Base-by-base conservation (phyloP, 2,113 vertebrate species). In the Capreolus pygargus region DNA sequence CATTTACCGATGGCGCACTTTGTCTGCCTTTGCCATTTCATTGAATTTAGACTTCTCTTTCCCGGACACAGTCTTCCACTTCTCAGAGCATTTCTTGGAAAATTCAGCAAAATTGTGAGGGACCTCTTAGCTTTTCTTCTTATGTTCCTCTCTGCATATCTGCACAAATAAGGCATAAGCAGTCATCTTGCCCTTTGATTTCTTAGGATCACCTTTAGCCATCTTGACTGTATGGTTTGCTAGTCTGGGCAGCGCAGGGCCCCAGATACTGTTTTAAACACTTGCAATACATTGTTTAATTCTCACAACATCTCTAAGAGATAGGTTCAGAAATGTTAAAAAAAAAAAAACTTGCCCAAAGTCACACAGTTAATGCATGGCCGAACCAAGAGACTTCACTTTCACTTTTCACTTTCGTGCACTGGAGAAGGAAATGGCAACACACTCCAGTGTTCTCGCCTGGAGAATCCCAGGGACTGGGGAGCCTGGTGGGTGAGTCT, bases 221-320 rank as follows among this genome's bases (percentile, higher is more conserved):
- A 36, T 70, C 64, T 19, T 36, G 64, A 12, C 64, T 70, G 4
- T 70, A 70, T 11, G 21, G 9, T 70, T 70, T 23, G n/a, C 64
- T 36, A 36, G 64, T 70, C n/a, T 36, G 19, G n/a, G n/a, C n/a
- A 70, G n/a, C 4, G 0, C 19, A 0, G n/a, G n/a, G n/a, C n/a
- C 64, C 21, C 17, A 76, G 19, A 60, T 23, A 83, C 16, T 52
- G 12, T 88, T 60, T 30, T 81, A 57, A 52, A 45, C 82, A 76
- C 21, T 33, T 85, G 27, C 15, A 25, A 43, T 60, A 33, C 36
- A 88, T 54, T 94, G 28, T 55, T 79, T 33, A 86, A 47, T 61
- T 30, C 61, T 96, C 33, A 52, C 36, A 52, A n/a, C 4, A 30
- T 47, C 2, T 57, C 5, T 76, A 83, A 45, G 67, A 85, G 45